phyloP scores from a whole-genome alignment of 2,113 vertebrate species.

The Hypocryptadius cinnamomeus region DNA sequence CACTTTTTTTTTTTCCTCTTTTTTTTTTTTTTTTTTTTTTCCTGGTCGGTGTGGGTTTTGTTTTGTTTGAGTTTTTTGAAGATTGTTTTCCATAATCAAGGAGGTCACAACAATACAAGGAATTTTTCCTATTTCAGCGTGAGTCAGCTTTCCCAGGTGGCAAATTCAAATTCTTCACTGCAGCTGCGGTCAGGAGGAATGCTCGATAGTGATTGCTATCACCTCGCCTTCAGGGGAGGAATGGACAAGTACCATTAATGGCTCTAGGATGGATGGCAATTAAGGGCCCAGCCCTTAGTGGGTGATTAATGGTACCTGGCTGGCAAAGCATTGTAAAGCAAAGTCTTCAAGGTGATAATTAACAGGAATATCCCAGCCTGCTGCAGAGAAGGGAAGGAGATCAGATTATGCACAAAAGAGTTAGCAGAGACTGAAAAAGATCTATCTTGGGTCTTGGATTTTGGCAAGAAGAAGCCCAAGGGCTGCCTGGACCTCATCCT shows the following conservation, averaged over 20 bases:
- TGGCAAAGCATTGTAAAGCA: neutral
- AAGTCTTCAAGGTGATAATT: neutral
- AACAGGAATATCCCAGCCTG: neutral
- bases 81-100: neutral
- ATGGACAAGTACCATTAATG: neutral
- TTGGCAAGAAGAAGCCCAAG: neutral
- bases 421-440: neutral
- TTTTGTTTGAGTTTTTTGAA: neutral
- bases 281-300: neutral
- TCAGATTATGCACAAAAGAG: neutral
- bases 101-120: neutral
- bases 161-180: neutral
- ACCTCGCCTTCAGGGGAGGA: neutral
- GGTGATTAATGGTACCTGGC: neutral
- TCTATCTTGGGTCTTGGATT: neutral
- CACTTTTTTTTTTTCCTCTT: fast-evolving
- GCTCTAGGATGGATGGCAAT: neutral
- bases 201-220: neutral
- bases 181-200: neutral
- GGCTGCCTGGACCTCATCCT: neutral
- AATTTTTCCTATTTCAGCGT: neutral
- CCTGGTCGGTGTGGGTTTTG: neutral
- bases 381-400: neutral
- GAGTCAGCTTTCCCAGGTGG: neutral
- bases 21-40: neutral